Evolutionary conservation across 2,888 invertebrate genomes (phyloP).

Genomic region (Latheticus oryzae): DNA sequence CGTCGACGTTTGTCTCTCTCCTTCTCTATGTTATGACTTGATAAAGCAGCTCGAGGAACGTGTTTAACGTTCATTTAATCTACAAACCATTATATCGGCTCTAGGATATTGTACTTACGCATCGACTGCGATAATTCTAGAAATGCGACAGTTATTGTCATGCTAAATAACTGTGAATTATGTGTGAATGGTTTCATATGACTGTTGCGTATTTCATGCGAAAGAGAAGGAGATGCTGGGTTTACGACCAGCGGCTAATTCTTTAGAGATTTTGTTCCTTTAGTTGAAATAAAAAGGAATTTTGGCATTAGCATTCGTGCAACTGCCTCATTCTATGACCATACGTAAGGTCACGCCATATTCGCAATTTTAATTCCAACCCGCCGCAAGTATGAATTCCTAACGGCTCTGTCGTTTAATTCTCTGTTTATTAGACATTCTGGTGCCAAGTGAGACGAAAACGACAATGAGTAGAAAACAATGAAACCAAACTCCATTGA

Average conservation of each 20-base stretch:
- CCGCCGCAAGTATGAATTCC: constrained; percentile 36
- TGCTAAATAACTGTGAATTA: constrained; percentile 43
- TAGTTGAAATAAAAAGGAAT: too few relatives aligned
- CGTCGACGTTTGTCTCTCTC: constrained; percentile 3
- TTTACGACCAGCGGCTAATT: too few relatives aligned
- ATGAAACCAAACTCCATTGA: constrained; percentile 51
- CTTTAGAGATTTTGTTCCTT: constrained; percentile 5
- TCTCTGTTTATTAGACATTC: constrained; percentile 44
- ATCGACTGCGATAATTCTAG: constrained; percentile 35
- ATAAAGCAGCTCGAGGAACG: constrained; percentile 6
- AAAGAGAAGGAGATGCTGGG: too few relatives aligned
- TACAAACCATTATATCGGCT: constrained; percentile 36
- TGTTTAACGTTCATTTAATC: constrained; percentile 39
- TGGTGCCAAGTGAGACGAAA: constrained; percentile 39
- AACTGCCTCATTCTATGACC: not conserved
- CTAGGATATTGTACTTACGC: constrained; percentile 41
- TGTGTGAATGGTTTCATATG: constrained; percentile 31
- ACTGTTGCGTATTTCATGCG: constrained; percentile 35
- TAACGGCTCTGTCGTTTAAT: constrained; percentile 19
- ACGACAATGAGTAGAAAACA: constrained; percentile 48
- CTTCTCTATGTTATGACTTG: constrained; percentile 8
- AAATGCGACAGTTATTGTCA: constrained; percentile 40
- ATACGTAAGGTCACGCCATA: not conserved
- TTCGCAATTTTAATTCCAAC: too few relatives aligned
- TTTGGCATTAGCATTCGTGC: too few relatives aligned